phyloP scores from a whole-genome alignment of 1,140 invertebrate genomes.

The Drosophila bipectinata region DNA sequence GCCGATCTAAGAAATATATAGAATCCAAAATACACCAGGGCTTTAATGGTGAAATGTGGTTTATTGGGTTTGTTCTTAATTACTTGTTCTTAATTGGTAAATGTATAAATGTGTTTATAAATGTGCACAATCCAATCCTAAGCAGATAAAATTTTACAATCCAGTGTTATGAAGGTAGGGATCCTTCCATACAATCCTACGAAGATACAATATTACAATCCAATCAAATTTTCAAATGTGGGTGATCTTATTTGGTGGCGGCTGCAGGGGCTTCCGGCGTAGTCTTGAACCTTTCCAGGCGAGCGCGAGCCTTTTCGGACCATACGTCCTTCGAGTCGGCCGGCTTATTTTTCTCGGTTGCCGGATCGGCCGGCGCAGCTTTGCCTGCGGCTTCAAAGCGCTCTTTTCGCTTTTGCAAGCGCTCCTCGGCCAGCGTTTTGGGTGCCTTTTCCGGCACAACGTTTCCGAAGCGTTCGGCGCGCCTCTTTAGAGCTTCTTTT shows the following conservation, averaged over 20 bases:
- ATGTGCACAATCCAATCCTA: constrained; percentile 2
- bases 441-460: constrained; percentile 88
- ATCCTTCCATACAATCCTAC: neutral
- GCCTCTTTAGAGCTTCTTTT: constrained; percentile 89
- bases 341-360: constrained; percentile 24
- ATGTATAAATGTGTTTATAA: constrained; percentile 8
- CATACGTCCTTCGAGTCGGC: constrained; percentile 52
- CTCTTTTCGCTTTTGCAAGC: constrained; percentile 89
- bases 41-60: constrained; percentile 18
- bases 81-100: constrained; percentile 19
- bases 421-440: constrained; percentile 88
- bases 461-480: constrained; percentile 90
- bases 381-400: constrained; percentile 86
- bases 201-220: neutral
- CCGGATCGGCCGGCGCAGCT: neutral
- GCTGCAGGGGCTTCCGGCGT: constrained; percentile 7
- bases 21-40: constrained; percentile 10
- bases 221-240: constrained; percentile 23
- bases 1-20: constrained; percentile 41
- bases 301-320: constrained; percentile 76
- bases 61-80: constrained; percentile 32
- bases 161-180: neutral
- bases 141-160: constrained; percentile 7
- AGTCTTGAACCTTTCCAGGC: constrained; percentile 78
- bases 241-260: constrained; percentile 37